phyloP scores from a whole-genome alignment of 2,113 vertebrate genomes.

The Saccopteryx bilineata region DNA sequence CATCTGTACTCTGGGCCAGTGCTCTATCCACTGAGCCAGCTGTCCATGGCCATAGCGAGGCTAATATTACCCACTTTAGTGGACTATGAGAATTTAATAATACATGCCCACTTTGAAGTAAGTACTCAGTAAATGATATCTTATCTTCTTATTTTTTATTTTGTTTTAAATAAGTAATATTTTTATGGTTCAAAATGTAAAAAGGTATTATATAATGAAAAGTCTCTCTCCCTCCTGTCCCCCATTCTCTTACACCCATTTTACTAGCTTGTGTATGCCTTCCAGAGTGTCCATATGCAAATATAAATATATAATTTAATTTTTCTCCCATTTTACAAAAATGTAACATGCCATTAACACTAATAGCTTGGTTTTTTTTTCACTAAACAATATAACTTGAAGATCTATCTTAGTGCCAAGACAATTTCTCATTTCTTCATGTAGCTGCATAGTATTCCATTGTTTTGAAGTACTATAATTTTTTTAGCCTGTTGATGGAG shows the following conservation, averaged over 20 bases:
- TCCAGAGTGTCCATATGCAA: background rate
- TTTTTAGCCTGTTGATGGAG: slow-evolving; percentile 33
- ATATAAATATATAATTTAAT: background rate
- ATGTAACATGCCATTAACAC: background rate
- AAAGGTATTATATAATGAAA: background rate
- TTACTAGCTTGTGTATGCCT: background rate
- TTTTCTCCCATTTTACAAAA: background rate
- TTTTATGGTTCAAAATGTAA: slow-evolving; percentile 37
- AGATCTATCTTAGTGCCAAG: slow-evolving; percentile 3
- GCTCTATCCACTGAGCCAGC: too few species aligned
- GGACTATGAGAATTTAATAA: background rate
- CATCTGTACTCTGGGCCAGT: too few species aligned
- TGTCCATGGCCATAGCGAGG: too few species aligned
- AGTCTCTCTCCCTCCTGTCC: background rate
- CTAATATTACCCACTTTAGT: background rate
- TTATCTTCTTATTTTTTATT: slow-evolving; percentile 23
- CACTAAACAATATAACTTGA: background rate
- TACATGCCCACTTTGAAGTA: background rate
- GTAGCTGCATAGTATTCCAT: slow-evolving; percentile 50
- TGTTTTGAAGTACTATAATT: slow-evolving; percentile 15
- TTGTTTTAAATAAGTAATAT: slow-evolving; percentile 39
- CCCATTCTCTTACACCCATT: background rate
- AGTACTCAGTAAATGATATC: background rate
- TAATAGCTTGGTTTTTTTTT: background rate
- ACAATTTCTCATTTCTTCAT: slow-evolving; percentile 41